Percentiles rank a stretch among this genome's conserved stretches.
Conservation (phyloP, 1,140 invertebrate species). For the Maconellicoccus hirsutus region DNA sequence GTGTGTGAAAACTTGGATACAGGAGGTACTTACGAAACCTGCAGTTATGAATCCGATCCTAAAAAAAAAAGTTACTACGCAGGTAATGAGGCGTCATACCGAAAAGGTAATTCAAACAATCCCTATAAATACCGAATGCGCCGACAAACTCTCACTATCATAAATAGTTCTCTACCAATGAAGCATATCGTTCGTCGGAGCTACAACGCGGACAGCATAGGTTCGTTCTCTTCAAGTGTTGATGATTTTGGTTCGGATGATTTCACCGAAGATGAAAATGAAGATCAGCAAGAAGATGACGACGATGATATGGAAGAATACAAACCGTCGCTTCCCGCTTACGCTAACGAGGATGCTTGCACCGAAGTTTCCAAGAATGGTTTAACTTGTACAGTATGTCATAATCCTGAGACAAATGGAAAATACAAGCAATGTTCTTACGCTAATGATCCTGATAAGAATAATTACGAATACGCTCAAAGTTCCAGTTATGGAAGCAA, state of each 20-base stretch:
- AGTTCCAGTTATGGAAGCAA: slow-evolving; percentile 35
- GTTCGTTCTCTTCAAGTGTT: neutral
- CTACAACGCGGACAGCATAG: neutral
- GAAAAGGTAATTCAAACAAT: neutral
- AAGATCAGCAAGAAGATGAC: slow-evolving; percentile 31
- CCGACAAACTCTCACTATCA: neutral
- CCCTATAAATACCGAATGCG: neutral
- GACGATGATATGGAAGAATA: slow-evolving; percentile 30
- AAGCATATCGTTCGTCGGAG: neutral
- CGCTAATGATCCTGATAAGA: slow-evolving; percentile 50
- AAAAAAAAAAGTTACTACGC: slow-evolving; percentile 48
- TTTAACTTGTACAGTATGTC: slow-evolving; percentile 52
- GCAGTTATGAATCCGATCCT: slow-evolving; percentile 54
- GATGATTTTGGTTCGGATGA: slow-evolving; percentile 22
- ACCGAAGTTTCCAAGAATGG: slow-evolving; percentile 47
- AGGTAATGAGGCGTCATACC: neutral
- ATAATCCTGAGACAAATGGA: slow-evolving; percentile 51
- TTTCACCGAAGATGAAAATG: slow-evolving; percentile 27
- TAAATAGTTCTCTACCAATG: neutral
- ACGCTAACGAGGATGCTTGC: slow-evolving; percentile 40
- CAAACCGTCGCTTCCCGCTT: slow-evolving; percentile 27
- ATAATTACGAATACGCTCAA: slow-evolving; percentile 49
- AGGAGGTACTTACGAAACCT: slow-evolving; percentile 56
- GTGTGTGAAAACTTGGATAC: slow-evolving; percentile 53
- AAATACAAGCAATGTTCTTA: slow-evolving; percentile 60